Percentiles rank a stretch among this genome's conserved stretches.
Conservation (phyloP, 2,888 invertebrate species). For the Micoletzkya japonica region DNA sequence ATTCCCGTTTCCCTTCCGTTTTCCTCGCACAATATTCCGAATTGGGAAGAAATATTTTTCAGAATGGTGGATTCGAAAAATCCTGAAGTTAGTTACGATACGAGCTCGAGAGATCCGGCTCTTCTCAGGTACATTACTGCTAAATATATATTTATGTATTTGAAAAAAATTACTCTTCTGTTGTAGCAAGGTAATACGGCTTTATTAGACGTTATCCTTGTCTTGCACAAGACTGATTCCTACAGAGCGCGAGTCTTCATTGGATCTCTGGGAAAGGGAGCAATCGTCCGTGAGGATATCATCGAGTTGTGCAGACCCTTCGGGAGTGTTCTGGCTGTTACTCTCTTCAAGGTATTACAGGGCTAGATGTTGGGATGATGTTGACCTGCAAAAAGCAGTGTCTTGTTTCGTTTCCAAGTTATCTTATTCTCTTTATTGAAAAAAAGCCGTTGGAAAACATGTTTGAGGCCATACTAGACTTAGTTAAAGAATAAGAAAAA, state of each 20-base stretch:
- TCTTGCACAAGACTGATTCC: background rate
- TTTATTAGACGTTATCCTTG: background rate
- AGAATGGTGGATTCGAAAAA: background rate
- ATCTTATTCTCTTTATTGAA: background rate
- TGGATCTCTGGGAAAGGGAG: background rate
- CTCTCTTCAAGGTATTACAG: constrained; percentile 19
- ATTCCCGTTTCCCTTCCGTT: too few relatives aligned
- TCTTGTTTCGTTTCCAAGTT: background rate
- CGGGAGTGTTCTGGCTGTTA: constrained; percentile 11
- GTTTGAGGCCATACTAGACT: background rate
- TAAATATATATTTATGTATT: background rate
- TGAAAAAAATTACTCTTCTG: background rate
- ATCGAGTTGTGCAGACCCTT: constrained; percentile 27
- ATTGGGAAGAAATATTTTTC: background rate
- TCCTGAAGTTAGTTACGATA: constrained; percentile 23
- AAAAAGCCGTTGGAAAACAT: background rate
- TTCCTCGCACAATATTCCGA: background rate
- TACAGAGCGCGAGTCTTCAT: constrained; percentile 26
- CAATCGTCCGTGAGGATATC: constrained; percentile 23
- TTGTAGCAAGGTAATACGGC: background rate
- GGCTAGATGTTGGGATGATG: background rate
- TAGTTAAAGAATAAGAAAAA: background rate
- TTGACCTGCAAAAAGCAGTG: background rate
- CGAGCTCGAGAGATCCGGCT: constrained; percentile 20
- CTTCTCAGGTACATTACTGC: constrained; percentile 16